These are phyloP conservation scores for Lasioglossum lativentre DNA, from an alignment of 2,888 invertebrate species.

Conservation along the genomic window DNA sequence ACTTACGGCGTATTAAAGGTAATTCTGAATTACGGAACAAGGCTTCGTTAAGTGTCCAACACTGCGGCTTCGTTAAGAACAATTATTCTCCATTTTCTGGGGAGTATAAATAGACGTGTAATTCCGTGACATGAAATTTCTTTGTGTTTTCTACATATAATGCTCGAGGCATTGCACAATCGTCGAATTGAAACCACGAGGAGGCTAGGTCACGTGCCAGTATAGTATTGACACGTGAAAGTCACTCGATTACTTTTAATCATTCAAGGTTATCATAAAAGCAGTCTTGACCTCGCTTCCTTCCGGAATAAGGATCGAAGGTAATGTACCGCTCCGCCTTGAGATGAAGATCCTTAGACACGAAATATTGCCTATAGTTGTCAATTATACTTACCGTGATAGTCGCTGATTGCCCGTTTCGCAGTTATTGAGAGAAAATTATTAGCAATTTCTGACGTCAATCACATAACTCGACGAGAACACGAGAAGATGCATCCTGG, in stretches of 20 bases:
- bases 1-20: slow-evolving; percentile 13
- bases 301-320: slow-evolving; percentile 23
- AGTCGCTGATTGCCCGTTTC: background rate
- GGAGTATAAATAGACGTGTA: slow-evolving; percentile 14
- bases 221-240: slow-evolving; percentile 23
- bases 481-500: background rate
- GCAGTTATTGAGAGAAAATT: background rate
- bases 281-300: slow-evolving; percentile 28
- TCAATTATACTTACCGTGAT: background rate
- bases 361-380: background rate
- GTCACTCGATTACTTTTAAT: slow-evolving; percentile 22
- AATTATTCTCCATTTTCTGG: slow-evolving; percentile 30
- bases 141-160: slow-evolving; percentile 10
- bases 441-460: background rate
- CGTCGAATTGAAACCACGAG: background rate
- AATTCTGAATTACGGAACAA: slow-evolving; percentile 20
- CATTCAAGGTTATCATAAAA: slow-evolving; percentile 10
- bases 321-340: background rate
- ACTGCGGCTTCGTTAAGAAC: slow-evolving; percentile 32
- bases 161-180: slow-evolving; percentile 10
- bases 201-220: background rate
- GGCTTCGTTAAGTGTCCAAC: slow-evolving; percentile 11
- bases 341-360: background rate
- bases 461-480: background rate
- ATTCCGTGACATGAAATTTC: slow-evolving; percentile 21